Base-by-base conservation (phyloP, 2,113 vertebrate genomes). In the Podarcis muralis region DNA sequence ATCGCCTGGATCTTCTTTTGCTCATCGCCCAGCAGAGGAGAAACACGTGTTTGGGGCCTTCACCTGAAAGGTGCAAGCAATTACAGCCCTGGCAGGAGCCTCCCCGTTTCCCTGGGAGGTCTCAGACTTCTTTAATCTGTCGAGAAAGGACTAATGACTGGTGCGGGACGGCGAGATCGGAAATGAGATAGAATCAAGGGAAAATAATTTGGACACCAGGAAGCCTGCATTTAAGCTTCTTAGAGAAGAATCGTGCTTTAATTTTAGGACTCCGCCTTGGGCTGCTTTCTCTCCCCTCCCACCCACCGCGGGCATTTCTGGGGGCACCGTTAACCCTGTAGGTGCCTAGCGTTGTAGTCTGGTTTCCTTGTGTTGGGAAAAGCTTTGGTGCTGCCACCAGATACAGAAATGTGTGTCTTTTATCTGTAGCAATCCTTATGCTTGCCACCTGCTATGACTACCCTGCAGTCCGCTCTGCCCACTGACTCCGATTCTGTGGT, bases 41-140 rank as follows among this genome's bases (percentile, higher is more conserved):
- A 94, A 92, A 92, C 87, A 94, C 82, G 83, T 11, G 37, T 92
- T 89, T 92, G 85, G 76, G 43, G 30, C 43, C n/a, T 83, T 86
- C 87, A 85, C 84, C 87, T 87, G 91, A 86, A 83, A 92, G 86
- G 85, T 90, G 80, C 79, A 68, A 85, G 81, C 76, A 87, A 89
- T 92, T 57, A 78, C 53, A 62, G 79, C 27, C 37, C 74, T 22
- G 65, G 12, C 80, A 69, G 68, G 82, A 25, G 35, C 20, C 66
- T 18, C 5, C 20, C 37, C 9, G 23, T 20, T 13, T 35, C 2
- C 22, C 57, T 68, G 69, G n/a, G 43, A 22, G 66, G 18, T 30
- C 8, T 2, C 5, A 6, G 53, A 16, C 53, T 72, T 65, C 57
- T 74, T 65, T 48, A 32, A 81, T 81, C 76, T 72, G 35, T 48